Conservation (phyloP, 1,140 invertebrate genomes). For the Saccostrea echinata region DNA sequence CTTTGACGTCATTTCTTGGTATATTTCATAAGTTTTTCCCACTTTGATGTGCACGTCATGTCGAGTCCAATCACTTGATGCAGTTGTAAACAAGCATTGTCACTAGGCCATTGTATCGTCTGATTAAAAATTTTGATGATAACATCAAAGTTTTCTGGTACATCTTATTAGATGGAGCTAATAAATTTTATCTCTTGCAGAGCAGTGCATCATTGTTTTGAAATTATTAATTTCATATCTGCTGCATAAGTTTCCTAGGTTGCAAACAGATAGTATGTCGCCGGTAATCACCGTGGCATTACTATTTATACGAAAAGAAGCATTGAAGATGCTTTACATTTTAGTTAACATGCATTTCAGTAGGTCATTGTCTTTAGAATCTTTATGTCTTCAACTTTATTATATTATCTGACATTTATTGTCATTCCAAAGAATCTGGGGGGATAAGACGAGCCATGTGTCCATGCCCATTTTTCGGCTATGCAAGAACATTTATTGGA, state of each 20-base stretch:
- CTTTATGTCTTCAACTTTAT: too few species aligned
- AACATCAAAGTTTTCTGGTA: not conserved
- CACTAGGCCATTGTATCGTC: not conserved
- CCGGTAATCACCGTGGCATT: not conserved
- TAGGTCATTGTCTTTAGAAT: too few species aligned
- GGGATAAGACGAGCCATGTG: too few species aligned
- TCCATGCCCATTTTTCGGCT: too few species aligned
- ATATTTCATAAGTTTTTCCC: not conserved
- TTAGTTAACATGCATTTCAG: too few species aligned
- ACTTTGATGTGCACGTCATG: not conserved
- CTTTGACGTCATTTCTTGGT: not conserved
- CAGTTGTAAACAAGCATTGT: slow-evolving; percentile 2
- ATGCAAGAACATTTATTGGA: too few species aligned
- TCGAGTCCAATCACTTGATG: not conserved
- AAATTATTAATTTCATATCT: not conserved
- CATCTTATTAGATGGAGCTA: not conserved
- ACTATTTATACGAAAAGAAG: too few species aligned
- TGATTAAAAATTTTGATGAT: not conserved
- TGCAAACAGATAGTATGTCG: not conserved
- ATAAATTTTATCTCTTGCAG: not conserved
- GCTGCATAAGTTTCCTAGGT: not conserved
- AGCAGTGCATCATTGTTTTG: not conserved
- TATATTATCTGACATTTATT: too few species aligned
- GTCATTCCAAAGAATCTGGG: too few species aligned
- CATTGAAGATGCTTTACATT: too few species aligned